Conservation (phyloP, 2,113 vertebrate species). For the Ploceus nigricollis region DNA sequence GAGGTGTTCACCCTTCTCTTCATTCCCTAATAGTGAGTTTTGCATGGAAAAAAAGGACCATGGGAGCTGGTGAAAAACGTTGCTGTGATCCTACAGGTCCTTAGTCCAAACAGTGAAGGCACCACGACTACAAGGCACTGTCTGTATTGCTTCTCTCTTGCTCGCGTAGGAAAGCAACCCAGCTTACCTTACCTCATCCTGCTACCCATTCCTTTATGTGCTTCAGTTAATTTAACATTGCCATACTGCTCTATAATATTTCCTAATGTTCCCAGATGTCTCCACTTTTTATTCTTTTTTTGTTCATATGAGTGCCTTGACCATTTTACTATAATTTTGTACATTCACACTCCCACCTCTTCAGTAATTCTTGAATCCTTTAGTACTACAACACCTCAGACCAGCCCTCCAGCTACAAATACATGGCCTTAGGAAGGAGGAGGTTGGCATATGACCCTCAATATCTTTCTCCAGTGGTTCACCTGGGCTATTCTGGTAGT, state of each 20-base stretch:
- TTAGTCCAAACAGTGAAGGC: not conserved
- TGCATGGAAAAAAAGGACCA: not conserved
- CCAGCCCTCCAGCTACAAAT: not conserved
- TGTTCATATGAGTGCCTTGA: not conserved
- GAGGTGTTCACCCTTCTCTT: not conserved
- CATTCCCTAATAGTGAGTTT: not conserved
- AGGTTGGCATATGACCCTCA: not conserved
- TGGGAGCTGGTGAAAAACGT: not conserved
- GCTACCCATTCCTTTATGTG: not conserved
- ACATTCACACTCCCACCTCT: not conserved
- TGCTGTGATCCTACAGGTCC: not conserved
- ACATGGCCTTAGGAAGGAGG: not conserved
- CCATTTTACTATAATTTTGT: not conserved
- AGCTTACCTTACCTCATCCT: not conserved
- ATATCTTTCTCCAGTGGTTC: not conserved
- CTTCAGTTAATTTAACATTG: not conserved
- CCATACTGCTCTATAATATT: not conserved
- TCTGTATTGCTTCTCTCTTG: not conserved
- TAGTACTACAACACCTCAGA: not conserved
- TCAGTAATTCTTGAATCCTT: not conserved
- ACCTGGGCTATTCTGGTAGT: not conserved
- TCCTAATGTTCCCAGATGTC: not conserved
- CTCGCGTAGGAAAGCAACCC: not conserved
- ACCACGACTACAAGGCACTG: accelerated
- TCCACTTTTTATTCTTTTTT: not conserved